Base-by-base conservation (phyloP, 2,797 vertebrate species). In the Pangasius macronema region DNA sequence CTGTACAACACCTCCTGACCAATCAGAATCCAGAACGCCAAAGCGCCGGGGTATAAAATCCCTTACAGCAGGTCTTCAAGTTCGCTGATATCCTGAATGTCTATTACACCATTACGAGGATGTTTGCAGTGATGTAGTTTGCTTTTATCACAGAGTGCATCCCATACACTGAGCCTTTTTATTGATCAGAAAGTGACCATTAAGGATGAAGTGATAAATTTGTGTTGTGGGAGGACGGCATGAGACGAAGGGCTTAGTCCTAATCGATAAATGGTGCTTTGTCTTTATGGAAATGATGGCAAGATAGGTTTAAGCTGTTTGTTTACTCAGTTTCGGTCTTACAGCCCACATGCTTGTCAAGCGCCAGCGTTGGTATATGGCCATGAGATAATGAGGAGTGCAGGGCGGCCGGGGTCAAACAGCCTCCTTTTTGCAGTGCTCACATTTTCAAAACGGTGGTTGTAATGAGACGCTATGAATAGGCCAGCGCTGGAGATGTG, bases 181-280 rank as follows among this genome's bases (percentile, higher is more conserved):
- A 95, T 95, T 90, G 94, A 95, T 95, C 91, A 82, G 91, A 85
- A 88, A 91, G 89, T 89, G 80, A 90, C 87, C 86, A 86, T 94
- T 93, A 93, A 93, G 86, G 84, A 79, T 67, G 85, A 68, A 87
- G 61, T 94, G 93, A 94, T 94, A 92, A 92, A 94, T 94, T 22
- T 67, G 91, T 82, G 63, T 33, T 30, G 91, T 91, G 89, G 90
- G 87, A 57, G 86, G 88, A 80, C 75, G 82, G 89, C 92, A 89
- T 91, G 93, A 91, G 91, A 93, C 87, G 42, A 82, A n/a, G 86
- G 27, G 82, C 55, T 24, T 86, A 63, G 3, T 65, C 87, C 80
- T 5, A 87, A 90, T 93, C 92, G 36, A 93, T 93, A 83, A 68
- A 82, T 55, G 49, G 14, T 14, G 57, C 55, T 20, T 27, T 3